Evolutionary conservation across 2,113 vertebrate species (phyloP), one percentile per base, ranked within the genome.

Genomic region (human): DNA sequence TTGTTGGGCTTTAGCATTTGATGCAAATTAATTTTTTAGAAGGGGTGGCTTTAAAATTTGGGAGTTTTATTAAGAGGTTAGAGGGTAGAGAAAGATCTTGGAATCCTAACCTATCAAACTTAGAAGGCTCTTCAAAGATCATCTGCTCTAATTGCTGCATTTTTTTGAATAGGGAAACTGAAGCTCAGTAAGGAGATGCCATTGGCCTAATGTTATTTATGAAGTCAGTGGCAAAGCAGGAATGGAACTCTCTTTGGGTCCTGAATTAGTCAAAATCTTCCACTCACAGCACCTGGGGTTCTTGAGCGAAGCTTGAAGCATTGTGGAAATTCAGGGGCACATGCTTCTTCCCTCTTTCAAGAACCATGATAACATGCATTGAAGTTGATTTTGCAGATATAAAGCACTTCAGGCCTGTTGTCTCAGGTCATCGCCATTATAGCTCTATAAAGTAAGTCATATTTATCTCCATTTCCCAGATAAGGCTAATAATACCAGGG

Each of bases 21-120:
- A 70, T 23, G 13, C 43, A 95, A 73, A 78, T 50, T 27, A 55
- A 30, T 8, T 59, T 61, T 78, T 81, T 50, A 22, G 22, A 64
- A 45, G 4, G 52, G 20, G 9, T 59, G 48, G 25, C 38, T 80
- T 79, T 23, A 83, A 93, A 97, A 88, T 43, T 20, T 32, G 12
- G 70, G 22, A 89, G n/a, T 68, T 76, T 84, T 94, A 66, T n/a
- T 84, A 55, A 57, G 66, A 97, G 73, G 16, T 30, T 52, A 52
- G 68, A 50, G 25, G 57, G 57, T 32, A 8, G 57, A 72, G 35
- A 80, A 88, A 73, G 32, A 93, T 82, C 73, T 64, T 88, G 82
- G 75, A 64, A 76, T 90, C 64, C 55, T 9, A 81, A n/a, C 1
- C 38, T 70, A 5, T 59, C 40, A 81, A 81, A 80, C 40, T 16